A percentile compares a stretch with the other conserved stretches of the same genome.
phyloP scores from a whole-genome alignment of 2,797 vertebrate species.

The Halcyon chelicuti region DNA sequence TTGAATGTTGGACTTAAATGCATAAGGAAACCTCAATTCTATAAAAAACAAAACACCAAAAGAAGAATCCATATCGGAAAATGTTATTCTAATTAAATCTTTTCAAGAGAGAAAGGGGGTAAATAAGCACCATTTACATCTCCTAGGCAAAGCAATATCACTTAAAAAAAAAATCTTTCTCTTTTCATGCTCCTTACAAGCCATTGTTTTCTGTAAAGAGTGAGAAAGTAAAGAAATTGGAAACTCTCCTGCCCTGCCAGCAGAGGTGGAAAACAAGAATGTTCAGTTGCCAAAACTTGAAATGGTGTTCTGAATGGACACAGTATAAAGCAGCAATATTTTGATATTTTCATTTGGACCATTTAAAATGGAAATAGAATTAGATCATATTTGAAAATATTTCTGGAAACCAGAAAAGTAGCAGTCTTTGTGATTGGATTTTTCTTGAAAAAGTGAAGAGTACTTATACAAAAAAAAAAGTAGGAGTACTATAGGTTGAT shows the following conservation, averaged over 20 bases:
- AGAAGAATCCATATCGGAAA: not conserved
- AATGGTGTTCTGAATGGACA: not conserved
- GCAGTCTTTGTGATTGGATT: not conserved
- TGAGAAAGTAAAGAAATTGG: not conserved
- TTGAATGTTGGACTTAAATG: not conserved
- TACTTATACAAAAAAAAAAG: not conserved
- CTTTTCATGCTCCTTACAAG: not conserved
- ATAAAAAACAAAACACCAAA: not conserved
- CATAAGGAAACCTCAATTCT: not conserved
- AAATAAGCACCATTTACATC: not conserved
- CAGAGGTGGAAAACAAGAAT: not conserved
- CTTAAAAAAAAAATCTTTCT: not conserved
- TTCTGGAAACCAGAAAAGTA: not conserved
- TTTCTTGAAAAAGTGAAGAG: not conserved
- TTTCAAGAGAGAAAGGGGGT: not conserved
- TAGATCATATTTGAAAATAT: not conserved
- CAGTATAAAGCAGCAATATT: not conserved
- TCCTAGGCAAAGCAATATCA: not conserved
- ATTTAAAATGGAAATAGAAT: slow-evolving; percentile 11
- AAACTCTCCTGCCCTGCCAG: not conserved
- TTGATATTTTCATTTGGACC: not conserved
- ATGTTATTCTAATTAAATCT: not conserved
- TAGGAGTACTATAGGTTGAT: not conserved
- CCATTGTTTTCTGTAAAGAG: not conserved
- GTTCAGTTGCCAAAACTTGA: not conserved